These are phyloP conservation scores for Resseliella maxima DNA, from an alignment of 2,888 invertebrate genomes.

Conservation along the genomic window DNA sequence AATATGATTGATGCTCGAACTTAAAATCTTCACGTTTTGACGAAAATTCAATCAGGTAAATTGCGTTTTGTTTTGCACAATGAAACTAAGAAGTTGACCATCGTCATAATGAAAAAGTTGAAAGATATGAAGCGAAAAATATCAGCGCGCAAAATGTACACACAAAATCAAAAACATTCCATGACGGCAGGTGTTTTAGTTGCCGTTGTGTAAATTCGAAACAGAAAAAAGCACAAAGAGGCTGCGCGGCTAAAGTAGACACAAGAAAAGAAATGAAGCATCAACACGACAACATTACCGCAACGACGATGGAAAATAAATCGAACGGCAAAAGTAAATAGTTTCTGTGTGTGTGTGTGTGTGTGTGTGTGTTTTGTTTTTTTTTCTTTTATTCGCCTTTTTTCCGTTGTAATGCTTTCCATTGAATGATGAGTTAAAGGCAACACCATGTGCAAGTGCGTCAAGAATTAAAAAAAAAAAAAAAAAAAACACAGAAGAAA, in stretches of 20 bases:
- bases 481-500: neutral
- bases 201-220: neutral
- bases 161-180: constrained; percentile 50
- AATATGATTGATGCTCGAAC: constrained; percentile 12
- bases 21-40: neutral
- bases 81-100: neutral
- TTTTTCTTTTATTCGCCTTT: neutral
- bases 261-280: constrained; percentile 30
- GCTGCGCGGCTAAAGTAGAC: neutral
- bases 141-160: neutral
- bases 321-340: constrained; percentile 32
- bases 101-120: neutral
- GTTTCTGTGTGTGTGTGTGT: too few relatives aligned
- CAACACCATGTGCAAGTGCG: constrained; percentile 33
- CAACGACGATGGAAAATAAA: constrained; percentile 31
- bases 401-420: neutral
- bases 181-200: constrained; percentile 29
- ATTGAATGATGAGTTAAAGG: neutral
- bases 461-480: neutral
- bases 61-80: neutral
- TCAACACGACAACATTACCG: neutral
- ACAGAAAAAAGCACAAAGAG: neutral
- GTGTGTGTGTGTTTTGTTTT: too few relatives aligned
- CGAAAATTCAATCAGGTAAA: constrained; percentile 21
- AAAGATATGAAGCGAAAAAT: neutral